Percentiles rank a stretch among this genome's conserved stretches.
phyloP scores from a whole-genome alignment of 2,113 vertebrate species.

The Pristiophorus japonicus region DNA sequence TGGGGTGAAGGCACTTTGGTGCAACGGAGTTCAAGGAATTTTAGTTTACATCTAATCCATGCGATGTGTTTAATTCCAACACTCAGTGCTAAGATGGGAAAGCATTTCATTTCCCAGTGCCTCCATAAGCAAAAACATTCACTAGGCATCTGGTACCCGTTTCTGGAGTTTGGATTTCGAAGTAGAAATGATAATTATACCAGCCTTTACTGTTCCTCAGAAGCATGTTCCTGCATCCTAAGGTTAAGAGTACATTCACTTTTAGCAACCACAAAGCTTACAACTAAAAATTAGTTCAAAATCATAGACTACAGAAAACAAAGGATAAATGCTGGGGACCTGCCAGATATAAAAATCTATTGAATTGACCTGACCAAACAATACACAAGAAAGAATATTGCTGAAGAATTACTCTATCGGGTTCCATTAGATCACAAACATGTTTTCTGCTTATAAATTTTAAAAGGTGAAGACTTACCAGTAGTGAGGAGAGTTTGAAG shows the following conservation, averaged over 20 bases:
- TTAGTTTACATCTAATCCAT: not conserved
- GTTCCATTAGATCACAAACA: not conserved
- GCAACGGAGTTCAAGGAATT: not conserved
- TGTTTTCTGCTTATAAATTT: not conserved
- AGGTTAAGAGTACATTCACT: not conserved
- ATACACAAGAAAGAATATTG: not conserved
- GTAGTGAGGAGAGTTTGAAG: not conserved
- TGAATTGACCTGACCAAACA: not conserved
- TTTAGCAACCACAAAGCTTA: not conserved
- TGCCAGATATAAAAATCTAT: not conserved
- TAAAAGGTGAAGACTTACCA: not conserved
- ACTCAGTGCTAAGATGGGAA: not conserved
- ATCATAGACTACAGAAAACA: not conserved
- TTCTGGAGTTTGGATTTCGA: not conserved
- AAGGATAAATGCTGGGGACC: not conserved
- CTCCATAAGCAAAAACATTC: not conserved
- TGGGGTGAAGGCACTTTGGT: not conserved
- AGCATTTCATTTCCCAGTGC: not conserved
- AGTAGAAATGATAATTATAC: not conserved
- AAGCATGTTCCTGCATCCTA: not conserved
- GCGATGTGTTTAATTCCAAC: not conserved
- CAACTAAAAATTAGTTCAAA: not conserved
- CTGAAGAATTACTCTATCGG: not conserved
- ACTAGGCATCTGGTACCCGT: not conserved
- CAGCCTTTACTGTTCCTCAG: not conserved